Conservation (phyloP, 2,797 vertebrate species). For the Enteromius viviparus region DNA sequence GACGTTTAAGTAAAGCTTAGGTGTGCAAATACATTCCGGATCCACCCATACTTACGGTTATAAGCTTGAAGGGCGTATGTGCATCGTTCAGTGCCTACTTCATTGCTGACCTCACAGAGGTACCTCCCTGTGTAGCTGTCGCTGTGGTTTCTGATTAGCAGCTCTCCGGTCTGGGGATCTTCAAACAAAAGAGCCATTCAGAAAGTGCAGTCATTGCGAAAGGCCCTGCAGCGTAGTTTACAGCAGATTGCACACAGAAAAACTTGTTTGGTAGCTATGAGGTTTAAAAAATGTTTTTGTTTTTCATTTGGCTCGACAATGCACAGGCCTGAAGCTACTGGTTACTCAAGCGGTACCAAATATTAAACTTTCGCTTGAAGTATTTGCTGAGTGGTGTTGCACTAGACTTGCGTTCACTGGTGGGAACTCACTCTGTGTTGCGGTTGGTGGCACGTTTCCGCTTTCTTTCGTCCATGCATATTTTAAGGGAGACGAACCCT, state of each 20-base stretch:
- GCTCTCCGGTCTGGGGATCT: conserved; percentile 80
- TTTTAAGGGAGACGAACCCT: conserved; percentile 72
- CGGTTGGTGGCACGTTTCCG: conserved; percentile 65
- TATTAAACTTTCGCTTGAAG: conserved; percentile 5
- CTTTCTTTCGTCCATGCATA: conserved; percentile 75
- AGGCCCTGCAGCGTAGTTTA: not conserved
- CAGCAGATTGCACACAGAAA: conserved; percentile 7
- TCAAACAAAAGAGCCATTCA: conserved; percentile 29
- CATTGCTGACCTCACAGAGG: conserved; percentile 82
- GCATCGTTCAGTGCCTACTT: conserved; percentile 82
- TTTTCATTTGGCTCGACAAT: not conserved
- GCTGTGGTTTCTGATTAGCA: conserved; percentile 82
- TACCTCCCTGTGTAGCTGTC: conserved; percentile 80
- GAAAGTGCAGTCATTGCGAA: conserved; percentile 10
- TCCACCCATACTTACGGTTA: conserved; percentile 75
- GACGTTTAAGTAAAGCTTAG: conserved; percentile 21
- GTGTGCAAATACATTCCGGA: conserved; percentile 40
- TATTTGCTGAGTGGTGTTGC: not conserved
- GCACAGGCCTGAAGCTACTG: not conserved
- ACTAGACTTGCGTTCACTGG: not conserved
- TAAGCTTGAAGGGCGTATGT: conserved; percentile 73
- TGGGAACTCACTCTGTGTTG: conserved; percentile 61
- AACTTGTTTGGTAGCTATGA: conserved; percentile 11
- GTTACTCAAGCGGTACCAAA: not conserved
- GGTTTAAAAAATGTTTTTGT: not conserved